Conservation (phyloP, 2,888 invertebrate genomes). For the Sesia bembeciformis region DNA sequence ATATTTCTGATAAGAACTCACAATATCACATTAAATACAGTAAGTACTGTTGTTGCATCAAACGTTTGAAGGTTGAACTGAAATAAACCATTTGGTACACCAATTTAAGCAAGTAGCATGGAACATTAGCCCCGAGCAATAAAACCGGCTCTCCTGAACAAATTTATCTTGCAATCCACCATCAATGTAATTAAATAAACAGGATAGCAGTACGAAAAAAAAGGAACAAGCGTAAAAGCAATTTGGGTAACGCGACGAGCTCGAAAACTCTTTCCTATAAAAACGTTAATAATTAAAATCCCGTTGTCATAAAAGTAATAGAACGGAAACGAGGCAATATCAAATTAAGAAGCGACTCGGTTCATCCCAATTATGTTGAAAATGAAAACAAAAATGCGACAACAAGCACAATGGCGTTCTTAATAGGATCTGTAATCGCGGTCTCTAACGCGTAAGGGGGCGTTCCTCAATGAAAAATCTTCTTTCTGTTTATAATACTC, state of each 20-base stretch:
- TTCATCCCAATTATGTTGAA: slow-evolving; percentile 55
- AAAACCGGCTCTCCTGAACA: not conserved
- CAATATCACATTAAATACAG: too few species aligned
- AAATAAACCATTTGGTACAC: too few species aligned
- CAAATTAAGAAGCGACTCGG: slow-evolving; percentile 44
- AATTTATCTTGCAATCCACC: not conserved
- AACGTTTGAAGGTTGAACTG: too few species aligned
- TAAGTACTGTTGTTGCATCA: too few species aligned
- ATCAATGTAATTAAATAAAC: not conserved
- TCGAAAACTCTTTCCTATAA: not conserved
- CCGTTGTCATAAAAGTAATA: slow-evolving; percentile 38
- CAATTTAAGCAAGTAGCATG: not conserved
- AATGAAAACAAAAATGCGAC: slow-evolving; percentile 49
- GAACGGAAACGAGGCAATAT: slow-evolving; percentile 39
- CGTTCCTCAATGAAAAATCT: slow-evolving; percentile 58
- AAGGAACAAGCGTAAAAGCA: not conserved
- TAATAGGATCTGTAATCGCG: slow-evolving; percentile 58
- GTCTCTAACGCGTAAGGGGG: slow-evolving; percentile 36
- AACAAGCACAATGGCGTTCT: slow-evolving; percentile 40
- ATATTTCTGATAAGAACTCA: too few species aligned
- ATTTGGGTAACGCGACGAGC: not conserved
- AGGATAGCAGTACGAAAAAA: not conserved
- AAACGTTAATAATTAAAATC: slow-evolving; percentile 12
- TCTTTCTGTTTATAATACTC: slow-evolving; percentile 50
- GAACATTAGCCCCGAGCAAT: not conserved